Conservation (phyloP, 2,797 vertebrate species). For the Clamator glandarius region DNA sequence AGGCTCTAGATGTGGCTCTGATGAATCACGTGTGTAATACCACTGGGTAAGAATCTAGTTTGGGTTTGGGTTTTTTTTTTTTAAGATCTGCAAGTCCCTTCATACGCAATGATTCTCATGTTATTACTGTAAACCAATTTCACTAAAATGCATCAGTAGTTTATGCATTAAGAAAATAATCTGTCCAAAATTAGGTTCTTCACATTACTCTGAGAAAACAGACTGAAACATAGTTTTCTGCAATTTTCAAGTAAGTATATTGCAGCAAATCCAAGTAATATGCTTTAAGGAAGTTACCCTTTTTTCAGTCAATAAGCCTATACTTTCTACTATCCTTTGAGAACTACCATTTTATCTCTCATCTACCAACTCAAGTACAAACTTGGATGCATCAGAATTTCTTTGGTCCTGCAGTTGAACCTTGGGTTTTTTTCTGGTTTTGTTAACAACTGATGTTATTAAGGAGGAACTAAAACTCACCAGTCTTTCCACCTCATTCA, state of each 20-base stretch:
- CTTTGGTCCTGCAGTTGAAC: background rate
- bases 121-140: background rate
- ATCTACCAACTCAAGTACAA: background rate
- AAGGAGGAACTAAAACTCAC: background rate
- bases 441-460: background rate
- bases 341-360: background rate
- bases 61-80: background rate
- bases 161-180: background rate
- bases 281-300: background rate
- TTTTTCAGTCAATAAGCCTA: background rate
- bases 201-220: background rate
- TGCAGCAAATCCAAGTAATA: background rate
- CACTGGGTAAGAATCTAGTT: slow-evolving; percentile 80
- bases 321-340: background rate
- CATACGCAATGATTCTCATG: background rate
- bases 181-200: background rate
- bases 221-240: background rate
- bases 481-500: background rate
- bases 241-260: background rate
- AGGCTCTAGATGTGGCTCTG: slow-evolving; percentile 86
- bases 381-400: background rate
- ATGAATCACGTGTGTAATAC: slow-evolving; percentile 83
- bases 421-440: background rate
- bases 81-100: background rate
- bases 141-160: background rate